A percentile compares a stretch with the other conserved stretches of the same genome.
These are phyloP conservation scores for Aythya baeri DNA, from an alignment of 2,113 vertebrate genomes.

Conservation along the genomic window DNA sequence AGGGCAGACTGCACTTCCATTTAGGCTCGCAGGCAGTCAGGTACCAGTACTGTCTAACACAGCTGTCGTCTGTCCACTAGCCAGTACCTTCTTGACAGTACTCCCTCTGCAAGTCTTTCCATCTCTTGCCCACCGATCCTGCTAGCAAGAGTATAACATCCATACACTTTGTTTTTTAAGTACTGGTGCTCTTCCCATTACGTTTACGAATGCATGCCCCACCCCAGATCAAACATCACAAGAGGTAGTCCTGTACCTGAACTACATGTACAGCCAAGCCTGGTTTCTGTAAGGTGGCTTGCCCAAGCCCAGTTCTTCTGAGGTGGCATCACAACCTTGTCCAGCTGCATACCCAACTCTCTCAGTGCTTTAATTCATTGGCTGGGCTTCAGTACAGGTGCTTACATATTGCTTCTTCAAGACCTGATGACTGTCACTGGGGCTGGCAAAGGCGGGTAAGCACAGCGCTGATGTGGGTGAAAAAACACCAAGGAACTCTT, in stretches of 20 bases:
- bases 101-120: not conserved
- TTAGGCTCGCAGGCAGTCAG: not conserved
- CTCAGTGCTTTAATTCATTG: not conserved
- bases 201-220: not conserved
- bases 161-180: not conserved
- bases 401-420: not conserved
- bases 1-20: not conserved
- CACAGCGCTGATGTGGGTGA: not conserved
- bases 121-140: not conserved
- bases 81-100: too few species aligned
- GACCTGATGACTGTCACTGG: not conserved
- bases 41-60: not conserved
- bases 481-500: not conserved
- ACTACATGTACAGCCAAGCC: not conserved
- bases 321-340: not conserved
- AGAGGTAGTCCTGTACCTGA: not conserved
- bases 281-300: not conserved
- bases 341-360: fast-evolving
- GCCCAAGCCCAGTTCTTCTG: not conserved
- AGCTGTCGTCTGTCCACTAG: not conserved
- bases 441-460: not conserved
- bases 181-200: not conserved
- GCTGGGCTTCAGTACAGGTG: not conserved
- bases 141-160: not conserved
- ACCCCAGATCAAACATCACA: not conserved